Base-by-base conservation (phyloP, 2,888 invertebrate genomes). In the Drosophila parthenogenetica region DNA sequence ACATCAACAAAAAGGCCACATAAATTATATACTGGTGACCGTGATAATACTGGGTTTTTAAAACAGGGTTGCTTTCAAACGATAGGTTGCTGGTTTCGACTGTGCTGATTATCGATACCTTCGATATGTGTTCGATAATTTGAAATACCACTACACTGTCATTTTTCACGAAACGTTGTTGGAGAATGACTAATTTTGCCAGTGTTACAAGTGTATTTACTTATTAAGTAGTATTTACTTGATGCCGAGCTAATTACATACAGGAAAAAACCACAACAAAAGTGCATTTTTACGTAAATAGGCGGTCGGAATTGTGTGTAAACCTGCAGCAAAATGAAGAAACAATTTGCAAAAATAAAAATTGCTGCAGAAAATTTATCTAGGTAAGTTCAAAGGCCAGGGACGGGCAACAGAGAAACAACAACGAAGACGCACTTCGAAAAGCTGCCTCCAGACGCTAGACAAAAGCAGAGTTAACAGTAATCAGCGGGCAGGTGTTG, bases 301-400 rank as follows among this genome's bases (percentile, higher is more conserved):
- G 64, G 65, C 45, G 62, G 65, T 60, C 37, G 43, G 58, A 51
- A 73, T 64, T 65, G 54, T 43, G 70, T 59, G 65, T 62, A 71
- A 76, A 69, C 61, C 64, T 48, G 73, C 55, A 48, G 61, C 80
- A 90, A 90, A 75, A 92, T 92, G 92, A 92, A 92, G 89, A 92
- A 92, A 83, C 92, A 92, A 90, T 91, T 92, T 80, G 91, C 92
- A 55, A 92, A 92, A 91, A 91, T 92, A 40, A 92, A 92, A 91
- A 92, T 91, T 78, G 92, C 91, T 61, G 92, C 92, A 73, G 92
- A 92, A 84, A 92, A 91, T 87, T 87, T 92, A 78, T 91, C 91
- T 81, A 91, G 92, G 92, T 92, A 90, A 90, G 79, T 88, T 79
- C 82, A 87, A 84, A 82, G 86, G 86, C 85, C 75, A 77, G 63